phyloP scores from a whole-genome alignment of 1,140 invertebrate genomes.

The Drosophila kohkoa region DNA sequence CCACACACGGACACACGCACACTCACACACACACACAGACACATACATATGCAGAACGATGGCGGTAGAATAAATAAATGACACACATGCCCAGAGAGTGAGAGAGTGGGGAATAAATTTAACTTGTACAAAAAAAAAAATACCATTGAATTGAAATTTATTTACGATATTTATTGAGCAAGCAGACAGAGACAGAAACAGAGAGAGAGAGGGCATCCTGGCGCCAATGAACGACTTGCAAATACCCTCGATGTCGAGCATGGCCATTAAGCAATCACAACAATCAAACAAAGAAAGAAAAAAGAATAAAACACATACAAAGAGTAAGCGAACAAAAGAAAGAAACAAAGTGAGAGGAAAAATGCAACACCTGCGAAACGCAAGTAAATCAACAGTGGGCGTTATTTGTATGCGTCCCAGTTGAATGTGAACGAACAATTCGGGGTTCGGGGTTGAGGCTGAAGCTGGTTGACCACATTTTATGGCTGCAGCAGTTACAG shows the following conservation, averaged over 20 bases:
- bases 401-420: conserved; percentile 15
- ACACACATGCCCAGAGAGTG: conserved; percentile 20
- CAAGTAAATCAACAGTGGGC: conserved; percentile 34
- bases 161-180: conserved; percentile 58
- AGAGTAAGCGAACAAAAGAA: background rate
- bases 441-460: too few relatives aligned
- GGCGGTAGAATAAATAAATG: conserved; percentile 49
- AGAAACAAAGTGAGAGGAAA: background rate
- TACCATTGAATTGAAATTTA: conserved; percentile 56
- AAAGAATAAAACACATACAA: background rate
- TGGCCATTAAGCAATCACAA: conserved; percentile 6
- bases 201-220: background rate
- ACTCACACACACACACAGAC: conserved; percentile 9
- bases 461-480: conserved; percentile 34
- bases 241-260: conserved; percentile 32
- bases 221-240: conserved; percentile 17
- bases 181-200: conserved; percentile 14
- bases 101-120: conserved; percentile 20
- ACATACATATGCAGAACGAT: too few relatives aligned
- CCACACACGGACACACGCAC: conserved; percentile 18
- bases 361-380: background rate
- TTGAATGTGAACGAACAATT: background rate
- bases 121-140: conserved; percentile 37
- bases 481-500: conserved; percentile 39
- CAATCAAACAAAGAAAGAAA: background rate